These are phyloP conservation scores for Drosophila peninsularis DNA, from an alignment of 2,888 invertebrate genomes.

Conservation along the genomic window DNA sequence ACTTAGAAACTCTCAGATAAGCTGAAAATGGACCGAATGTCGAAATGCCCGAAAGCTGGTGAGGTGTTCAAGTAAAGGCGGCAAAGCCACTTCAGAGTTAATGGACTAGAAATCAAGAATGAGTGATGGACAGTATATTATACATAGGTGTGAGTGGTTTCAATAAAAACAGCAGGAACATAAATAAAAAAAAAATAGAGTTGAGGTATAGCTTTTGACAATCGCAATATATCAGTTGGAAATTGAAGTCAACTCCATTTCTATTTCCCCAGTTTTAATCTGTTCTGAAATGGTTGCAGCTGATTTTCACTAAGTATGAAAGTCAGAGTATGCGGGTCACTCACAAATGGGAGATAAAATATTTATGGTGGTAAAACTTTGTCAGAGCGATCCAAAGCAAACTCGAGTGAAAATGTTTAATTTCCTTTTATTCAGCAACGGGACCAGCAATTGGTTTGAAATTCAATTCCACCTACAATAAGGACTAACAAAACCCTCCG, in stretches of 20 bases:
- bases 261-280: background rate
- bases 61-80: constrained; percentile 66
- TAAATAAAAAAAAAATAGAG: constrained; percentile 9
- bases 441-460: constrained; percentile 41
- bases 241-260: no score
- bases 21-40: background rate
- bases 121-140: constrained; percentile 65
- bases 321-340: constrained; percentile 38
- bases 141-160: constrained; percentile 7
- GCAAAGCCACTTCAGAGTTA: constrained; percentile 71
- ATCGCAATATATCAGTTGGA: background rate
- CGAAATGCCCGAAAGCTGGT: constrained; percentile 34
- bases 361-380: constrained; percentile 45
- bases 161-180: constrained; percentile 13
- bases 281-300: background rate
- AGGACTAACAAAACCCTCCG: constrained; percentile 31
- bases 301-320: constrained; percentile 1
- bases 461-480: constrained; percentile 22
- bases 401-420: constrained; percentile 68
- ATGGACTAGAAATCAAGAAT: constrained; percentile 73
- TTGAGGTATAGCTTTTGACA: background rate
- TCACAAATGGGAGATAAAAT: constrained; percentile 28
- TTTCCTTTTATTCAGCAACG: constrained; percentile 60
- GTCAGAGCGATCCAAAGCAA: constrained; percentile 33
- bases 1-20: constrained; percentile 15